These are phyloP conservation scores for Archilochus colubris DNA, from an alignment of 2,113 vertebrate species.

Conservation along the genomic window DNA sequence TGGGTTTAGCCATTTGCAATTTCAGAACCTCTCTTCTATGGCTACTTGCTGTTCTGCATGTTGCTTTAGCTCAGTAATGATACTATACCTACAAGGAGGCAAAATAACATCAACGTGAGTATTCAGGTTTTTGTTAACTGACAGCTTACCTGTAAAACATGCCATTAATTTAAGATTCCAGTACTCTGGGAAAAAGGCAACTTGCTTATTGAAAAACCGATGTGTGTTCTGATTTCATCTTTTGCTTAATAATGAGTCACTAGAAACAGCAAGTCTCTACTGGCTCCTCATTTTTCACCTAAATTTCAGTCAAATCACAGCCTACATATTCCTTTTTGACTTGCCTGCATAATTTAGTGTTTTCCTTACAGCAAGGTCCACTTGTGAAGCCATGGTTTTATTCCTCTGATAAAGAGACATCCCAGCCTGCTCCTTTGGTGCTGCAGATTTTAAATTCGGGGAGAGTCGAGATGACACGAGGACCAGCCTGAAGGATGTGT, in stretches of 20 bases:
- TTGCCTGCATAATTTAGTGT: accelerated
- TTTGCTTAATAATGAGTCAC: not conserved
- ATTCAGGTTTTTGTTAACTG: not conserved
- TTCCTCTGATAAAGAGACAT: not conserved
- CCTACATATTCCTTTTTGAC: not conserved
- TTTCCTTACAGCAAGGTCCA: not conserved
- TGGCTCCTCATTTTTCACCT: not conserved
- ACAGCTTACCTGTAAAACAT: not conserved
- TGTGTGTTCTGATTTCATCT: not conserved
- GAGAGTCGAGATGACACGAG: not conserved
- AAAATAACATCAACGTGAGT: not conserved
- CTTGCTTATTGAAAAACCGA: not conserved
- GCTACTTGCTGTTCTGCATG: not conserved
- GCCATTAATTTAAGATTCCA: not conserved
- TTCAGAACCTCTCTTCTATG: not conserved
- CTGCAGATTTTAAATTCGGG: not conserved
- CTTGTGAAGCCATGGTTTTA: not conserved
- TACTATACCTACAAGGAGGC: not conserved
- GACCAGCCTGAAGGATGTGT: not conserved
- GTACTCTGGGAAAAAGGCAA: not conserved
- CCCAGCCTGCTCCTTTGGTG: not conserved
- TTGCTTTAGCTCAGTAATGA: slow-evolving; percentile 12
- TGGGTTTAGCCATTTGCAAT: not conserved
- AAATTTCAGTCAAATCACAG: not conserved
- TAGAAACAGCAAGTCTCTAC: not conserved